Base-by-base conservation (phyloP, 2,888 invertebrate genomes). In the Tridacna gigas region DNA sequence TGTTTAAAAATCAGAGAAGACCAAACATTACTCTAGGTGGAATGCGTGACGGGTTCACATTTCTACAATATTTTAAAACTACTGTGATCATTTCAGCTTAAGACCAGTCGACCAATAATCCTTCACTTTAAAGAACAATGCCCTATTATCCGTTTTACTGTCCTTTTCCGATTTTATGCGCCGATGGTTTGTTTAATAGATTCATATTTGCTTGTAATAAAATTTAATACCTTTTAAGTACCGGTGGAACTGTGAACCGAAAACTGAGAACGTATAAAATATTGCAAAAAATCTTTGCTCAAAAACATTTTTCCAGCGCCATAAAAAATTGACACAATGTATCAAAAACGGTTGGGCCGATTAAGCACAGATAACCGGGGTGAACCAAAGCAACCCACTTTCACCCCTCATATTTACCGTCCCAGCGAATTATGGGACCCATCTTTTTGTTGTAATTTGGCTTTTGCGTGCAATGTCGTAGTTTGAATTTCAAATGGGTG, bases 401-500 rank as follows among this genome's bases (percentile, higher is more conserved):
- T 80, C 75, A 67, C 75, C 78, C 69, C 75, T 78, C 78, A 76
- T 73, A 60, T 76, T 75, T 78, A 79, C 67, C 71, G 51, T 71
- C 65, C 80, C 76, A 75, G 80, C 80, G 81, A 78, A 61, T 76
- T 78, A 74, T 75, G 22, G 28, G 78, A 79, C 47, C 63, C 84
- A 84, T 84, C 84, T 60, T 78, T 80, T 84, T 84, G 79, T 81
- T 37, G 25, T n/a, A 71, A 63, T 60, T 51, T 61, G 78, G 78
- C 37, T 60, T 78, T 84, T 78, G 84, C 84, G 84, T 84, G 84
- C 84, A 75, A 45, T 13, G 15, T 26, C 61, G 66, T 71, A 80
- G 84, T 84, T 81, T 81, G 65, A 51, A 73, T 84, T 81, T 69
- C 84, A 74, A 76, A 75, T 63, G 26, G 63, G 69, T 56, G 71